Evolutionary conservation across 2,888 invertebrate species (phyloP).

Genomic region (Chrysina gloriosa): DNA sequence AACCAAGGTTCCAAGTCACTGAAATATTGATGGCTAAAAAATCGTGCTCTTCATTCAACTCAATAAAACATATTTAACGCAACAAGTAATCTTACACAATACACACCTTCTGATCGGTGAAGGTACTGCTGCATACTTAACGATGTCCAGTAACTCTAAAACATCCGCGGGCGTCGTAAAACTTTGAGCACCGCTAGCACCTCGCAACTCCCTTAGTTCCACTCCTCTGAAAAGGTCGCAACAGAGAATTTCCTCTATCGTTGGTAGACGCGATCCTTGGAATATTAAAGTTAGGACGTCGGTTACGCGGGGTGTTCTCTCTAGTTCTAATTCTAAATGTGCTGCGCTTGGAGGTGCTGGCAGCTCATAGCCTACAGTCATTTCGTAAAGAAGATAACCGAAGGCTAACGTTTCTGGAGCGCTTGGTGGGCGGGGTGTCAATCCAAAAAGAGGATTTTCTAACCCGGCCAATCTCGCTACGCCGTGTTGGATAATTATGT

Average conservation of each 20-base stretch:
- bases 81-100: constrained; percentile 4
- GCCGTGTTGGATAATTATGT: constrained; percentile 91
- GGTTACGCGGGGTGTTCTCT: constrained; percentile 77
- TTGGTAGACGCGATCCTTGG: constrained; percentile 76
- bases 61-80: not conserved
- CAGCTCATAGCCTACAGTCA: constrained; percentile 88
- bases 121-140: constrained; percentile 46
- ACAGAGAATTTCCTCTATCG: constrained; percentile 82
- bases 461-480: constrained; percentile 89
- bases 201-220: constrained; percentile 88
- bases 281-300: constrained; percentile 51
- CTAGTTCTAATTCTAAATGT: constrained; percentile 77
- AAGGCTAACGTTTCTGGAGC: constrained; percentile 78
- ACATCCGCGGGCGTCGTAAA: constrained; percentile 57
- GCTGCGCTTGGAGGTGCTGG: constrained; percentile 80
- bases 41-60: constrained; percentile 29
- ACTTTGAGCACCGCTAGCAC: constrained; percentile 76
- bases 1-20: constrained; percentile 61
- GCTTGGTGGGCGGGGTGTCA: constrained; percentile 70
- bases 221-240: constrained; percentile 90
- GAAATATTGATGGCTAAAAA: constrained; percentile 57
- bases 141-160: constrained; percentile 58
- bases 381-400: constrained; percentile 90
- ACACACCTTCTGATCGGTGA: constrained; percentile 37
- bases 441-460: constrained; percentile 86